Conservation (phyloP, 2,113 vertebrate genomes). For the Montifringilla adamsi region DNA sequence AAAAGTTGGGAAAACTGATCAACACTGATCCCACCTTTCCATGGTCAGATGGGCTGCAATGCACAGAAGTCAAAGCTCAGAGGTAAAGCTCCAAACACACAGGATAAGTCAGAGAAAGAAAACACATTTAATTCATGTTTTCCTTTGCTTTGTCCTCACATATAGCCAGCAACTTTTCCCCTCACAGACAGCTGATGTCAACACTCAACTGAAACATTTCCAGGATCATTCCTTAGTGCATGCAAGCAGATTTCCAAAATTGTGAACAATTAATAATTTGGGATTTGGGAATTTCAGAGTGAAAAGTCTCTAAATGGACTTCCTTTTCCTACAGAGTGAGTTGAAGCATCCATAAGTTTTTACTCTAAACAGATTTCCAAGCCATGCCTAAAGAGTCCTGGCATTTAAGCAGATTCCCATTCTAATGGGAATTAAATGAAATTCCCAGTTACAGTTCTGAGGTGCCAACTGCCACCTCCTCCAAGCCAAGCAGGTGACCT, state of each 20-base stretch:
- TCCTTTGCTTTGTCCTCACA: not conserved
- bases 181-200: not conserved
- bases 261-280: not conserved
- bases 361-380: not conserved
- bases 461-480: not conserved
- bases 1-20: not conserved
- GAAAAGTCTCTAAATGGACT: not conserved
- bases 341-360: not conserved
- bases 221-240: not conserved
- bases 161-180: not conserved
- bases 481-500: not conserved
- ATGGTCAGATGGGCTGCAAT: not conserved
- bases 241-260: not conserved
- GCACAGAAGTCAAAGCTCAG: not conserved
- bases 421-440: not conserved
- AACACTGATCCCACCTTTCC: no score
- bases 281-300: not conserved
- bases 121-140: accelerated
- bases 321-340: not conserved
- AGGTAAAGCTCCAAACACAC: not conserved
- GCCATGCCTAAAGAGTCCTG: not conserved
- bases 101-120: not conserved
- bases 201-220: not conserved
- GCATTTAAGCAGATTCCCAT: not conserved
- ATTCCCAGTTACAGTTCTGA: not conserved